These are phyloP conservation scores for Meganola albula DNA, from an alignment of 2,888 invertebrate genomes.

Conservation along the genomic window DNA sequence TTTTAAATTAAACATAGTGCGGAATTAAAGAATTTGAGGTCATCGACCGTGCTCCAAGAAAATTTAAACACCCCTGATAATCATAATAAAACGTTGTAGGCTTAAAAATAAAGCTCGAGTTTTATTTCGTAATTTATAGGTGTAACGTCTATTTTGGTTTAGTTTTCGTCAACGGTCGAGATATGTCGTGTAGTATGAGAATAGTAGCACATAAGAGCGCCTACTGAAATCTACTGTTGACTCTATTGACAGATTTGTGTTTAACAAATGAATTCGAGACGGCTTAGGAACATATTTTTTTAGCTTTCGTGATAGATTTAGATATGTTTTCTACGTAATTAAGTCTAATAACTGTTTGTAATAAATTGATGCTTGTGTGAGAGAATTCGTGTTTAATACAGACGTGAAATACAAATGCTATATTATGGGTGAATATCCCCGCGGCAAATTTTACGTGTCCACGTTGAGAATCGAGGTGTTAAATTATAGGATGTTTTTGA, in stretches of 20 bases:
- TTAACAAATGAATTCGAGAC: constrained; percentile 54
- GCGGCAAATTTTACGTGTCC: no score
- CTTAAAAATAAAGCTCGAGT: constrained; percentile 52
- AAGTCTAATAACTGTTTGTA: constrained; percentile 20
- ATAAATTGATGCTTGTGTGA: no score
- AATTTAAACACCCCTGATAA: constrained; percentile 53
- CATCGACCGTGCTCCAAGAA: constrained; percentile 43
- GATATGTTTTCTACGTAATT: constrained; percentile 34
- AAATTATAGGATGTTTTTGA: no score
- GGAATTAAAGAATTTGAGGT: constrained; percentile 60
- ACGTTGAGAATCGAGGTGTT: no score
- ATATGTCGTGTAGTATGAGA: constrained; percentile 50
- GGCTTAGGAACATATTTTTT: constrained; percentile 45
- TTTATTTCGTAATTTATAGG: constrained; percentile 67
- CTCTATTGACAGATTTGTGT: constrained; percentile 70
- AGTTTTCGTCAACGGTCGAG: constrained; percentile 56
- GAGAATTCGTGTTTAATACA: no score
- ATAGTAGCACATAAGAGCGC: constrained; percentile 55
- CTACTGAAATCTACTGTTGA: constrained; percentile 46
- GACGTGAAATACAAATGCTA: constrained; percentile 17
- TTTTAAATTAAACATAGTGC: constrained; percentile 47
- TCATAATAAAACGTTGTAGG: constrained; percentile 55
- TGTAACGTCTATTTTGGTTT: constrained; percentile 60
- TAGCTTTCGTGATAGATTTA: constrained; percentile 43
- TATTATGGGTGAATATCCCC: constrained; percentile 8